These are phyloP conservation scores for Heliconius hortense DNA, from an alignment of 2,888 invertebrate genomes.

Conservation along the genomic window DNA sequence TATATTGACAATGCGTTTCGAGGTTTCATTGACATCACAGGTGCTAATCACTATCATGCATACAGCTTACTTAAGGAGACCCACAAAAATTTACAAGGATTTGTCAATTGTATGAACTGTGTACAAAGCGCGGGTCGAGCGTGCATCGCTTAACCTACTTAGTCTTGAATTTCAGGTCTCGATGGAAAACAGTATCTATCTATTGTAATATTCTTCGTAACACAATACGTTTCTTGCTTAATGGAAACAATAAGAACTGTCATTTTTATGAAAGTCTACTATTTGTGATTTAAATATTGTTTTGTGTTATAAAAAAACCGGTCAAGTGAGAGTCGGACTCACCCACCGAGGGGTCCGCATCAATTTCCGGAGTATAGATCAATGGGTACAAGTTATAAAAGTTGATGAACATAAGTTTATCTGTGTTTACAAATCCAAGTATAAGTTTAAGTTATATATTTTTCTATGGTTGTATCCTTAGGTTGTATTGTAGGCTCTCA, in stretches of 20 bases:
- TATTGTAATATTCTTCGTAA: background rate
- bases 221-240: background rate
- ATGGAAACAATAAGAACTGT: background rate
- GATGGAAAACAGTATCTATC: background rate
- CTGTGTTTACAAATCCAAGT: too few relatives aligned
- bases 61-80: constrained; percentile 77
- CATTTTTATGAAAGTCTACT: background rate
- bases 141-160: constrained; percentile 63
- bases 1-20: constrained; percentile 73
- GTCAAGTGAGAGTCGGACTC: too few relatives aligned
- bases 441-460: too few relatives aligned
- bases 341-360: too few relatives aligned
- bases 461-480: background rate
- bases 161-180: constrained; percentile 8
- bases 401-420: too few relatives aligned
- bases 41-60: constrained; percentile 79
- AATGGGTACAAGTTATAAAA: too few relatives aligned
- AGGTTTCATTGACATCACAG: constrained; percentile 72
- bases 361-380: too few relatives aligned
- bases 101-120: constrained; percentile 77
- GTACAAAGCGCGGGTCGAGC: constrained; percentile 51
- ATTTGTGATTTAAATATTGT: background rate
- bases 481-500: background rate
- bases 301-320: background rate
- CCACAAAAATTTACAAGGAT: constrained; percentile 71